These are phyloP conservation scores for Actias luna DNA, from an alignment of 2,888 invertebrate genomes.

Conservation along the genomic window DNA sequence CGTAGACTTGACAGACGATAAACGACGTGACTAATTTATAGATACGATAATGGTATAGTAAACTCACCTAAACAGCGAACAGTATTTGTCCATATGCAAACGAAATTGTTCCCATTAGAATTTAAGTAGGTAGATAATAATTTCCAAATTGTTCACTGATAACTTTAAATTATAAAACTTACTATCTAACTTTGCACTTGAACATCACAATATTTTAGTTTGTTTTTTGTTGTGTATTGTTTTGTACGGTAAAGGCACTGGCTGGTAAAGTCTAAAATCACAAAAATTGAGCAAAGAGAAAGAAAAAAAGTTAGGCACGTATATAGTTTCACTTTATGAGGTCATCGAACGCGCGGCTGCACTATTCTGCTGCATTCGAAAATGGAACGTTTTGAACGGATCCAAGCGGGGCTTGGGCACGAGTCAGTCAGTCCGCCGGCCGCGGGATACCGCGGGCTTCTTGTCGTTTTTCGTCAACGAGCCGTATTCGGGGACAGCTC, in stretches of 20 bases:
- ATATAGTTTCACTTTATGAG: conserved; percentile 61
- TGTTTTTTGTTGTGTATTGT: conserved; percentile 36
- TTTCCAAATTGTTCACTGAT: conserved; percentile 55
- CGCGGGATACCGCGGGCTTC: conserved; percentile 58
- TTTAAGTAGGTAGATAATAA: too few species aligned
- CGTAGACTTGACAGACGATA: conserved; percentile 48
- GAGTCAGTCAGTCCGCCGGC: conserved; percentile 46
- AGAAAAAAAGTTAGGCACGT: conserved; percentile 48
- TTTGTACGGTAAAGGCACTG: conserved; percentile 72
- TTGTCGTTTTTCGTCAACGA: conserved; percentile 60
- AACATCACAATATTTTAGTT: conserved; percentile 65
- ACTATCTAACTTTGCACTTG: conserved; percentile 72
- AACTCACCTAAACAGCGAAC: conserved; percentile 62
- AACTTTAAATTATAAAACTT: conserved; percentile 47
- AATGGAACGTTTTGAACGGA: conserved; percentile 30
- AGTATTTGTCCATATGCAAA: conserved; percentile 65
- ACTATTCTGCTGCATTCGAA: conserved; percentile 38
- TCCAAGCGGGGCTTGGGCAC: neutral
- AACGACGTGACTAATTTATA: conserved; percentile 28
- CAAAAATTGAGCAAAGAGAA: conserved; percentile 75
- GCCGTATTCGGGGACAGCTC: conserved; percentile 70
- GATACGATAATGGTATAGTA: conserved; percentile 23
- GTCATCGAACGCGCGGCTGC: conserved; percentile 58
- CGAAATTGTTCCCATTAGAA: conserved; percentile 39
- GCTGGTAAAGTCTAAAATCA: conserved; percentile 64